Conservation (phyloP, 2,888 invertebrate species). For the Limnephilus lunatus region DNA sequence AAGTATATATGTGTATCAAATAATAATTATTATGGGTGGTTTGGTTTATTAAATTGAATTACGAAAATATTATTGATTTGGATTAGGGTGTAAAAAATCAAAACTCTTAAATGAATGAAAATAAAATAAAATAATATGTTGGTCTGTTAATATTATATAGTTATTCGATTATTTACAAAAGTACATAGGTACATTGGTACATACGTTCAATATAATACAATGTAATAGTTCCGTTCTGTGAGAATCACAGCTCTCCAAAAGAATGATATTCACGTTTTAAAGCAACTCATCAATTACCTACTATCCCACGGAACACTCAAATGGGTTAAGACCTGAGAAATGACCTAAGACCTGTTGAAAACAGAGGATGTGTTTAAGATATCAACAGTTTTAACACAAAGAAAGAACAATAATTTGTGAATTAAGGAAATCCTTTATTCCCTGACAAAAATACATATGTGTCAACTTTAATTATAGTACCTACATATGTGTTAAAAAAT, state of each 20-base stretch:
- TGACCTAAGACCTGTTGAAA: not conserved
- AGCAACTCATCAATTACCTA: not conserved
- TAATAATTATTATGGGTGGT: not conserved
- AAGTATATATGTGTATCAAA: not conserved
- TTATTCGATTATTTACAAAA: too few relatives aligned
- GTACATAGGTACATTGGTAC: too few relatives aligned
- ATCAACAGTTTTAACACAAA: not conserved
- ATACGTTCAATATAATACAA: too few relatives aligned
- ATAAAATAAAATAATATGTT: too few relatives aligned
- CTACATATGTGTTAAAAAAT: too few relatives aligned
- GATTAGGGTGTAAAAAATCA: too few relatives aligned
- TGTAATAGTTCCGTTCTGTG: not conserved
- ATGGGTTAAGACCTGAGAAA: not conserved
- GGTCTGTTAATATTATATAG: too few relatives aligned
- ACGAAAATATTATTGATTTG: too few relatives aligned
- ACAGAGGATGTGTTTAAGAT: not conserved
- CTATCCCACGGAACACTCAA: not conserved
- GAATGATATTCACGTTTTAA: not conserved
- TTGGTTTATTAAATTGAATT: too few relatives aligned
- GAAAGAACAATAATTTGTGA: not conserved
- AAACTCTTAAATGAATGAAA: too few relatives aligned
- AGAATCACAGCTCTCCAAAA: not conserved
- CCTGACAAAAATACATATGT: not conserved
- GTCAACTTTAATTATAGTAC: not conserved
- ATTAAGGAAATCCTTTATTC: not conserved